Base-by-base conservation (phyloP, 2,797 vertebrate species). In the Myotis pilosus region DNA sequence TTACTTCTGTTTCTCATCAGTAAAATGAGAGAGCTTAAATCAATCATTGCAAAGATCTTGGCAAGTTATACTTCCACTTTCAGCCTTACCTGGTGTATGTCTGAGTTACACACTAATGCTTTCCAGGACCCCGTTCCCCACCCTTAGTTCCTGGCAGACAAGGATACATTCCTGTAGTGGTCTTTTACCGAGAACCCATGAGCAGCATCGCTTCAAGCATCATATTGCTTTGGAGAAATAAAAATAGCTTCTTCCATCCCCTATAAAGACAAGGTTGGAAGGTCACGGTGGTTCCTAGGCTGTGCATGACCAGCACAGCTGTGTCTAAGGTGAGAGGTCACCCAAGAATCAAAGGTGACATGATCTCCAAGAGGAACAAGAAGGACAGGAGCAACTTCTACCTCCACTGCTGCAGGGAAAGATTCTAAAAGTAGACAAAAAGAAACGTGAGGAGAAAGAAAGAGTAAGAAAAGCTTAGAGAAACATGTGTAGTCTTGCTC, bases 1-100 rank as follows among this genome's bases (percentile, higher is more conserved):
- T 78, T 79, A 74, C 44, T 92, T 94, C 36, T 47, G 41, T 55
- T 91, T 94, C 87, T 95, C 75, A 84, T 60, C 8, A 68, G 25
- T 33, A 83, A 95, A 92, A 89, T 66, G 41, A 66, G 57, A 64
- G 17, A 28, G 15, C 19, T 66, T 88, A 81, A 74, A 62, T 44
- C 25, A 68, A n/a, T 57, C 53, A 53, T 15, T 76, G 9, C 23
- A 55, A 88, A 93, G 51, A 74, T 91, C 12, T n/a, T 89, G 57
- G 81, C 71, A 51, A 60, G 36, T 10, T 76, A 3, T 51, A 30
- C 74, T 41, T 60, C 10, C 22, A 25, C 51, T 75, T 81, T 57
- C 30, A 95, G 28, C 38, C 47, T 78, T 76, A 76, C n/a, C 86
- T 72, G 15, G 47, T n/a, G 23, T 60, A 69, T 68, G 82, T 12